A percentile compares a stretch with the other conserved stretches of the same genome.
These are phyloP conservation scores for Palythoa caribaeorum DNA, from an alignment of 92 coral and sea anemone genomes.

Conservation along the genomic window DNA sequence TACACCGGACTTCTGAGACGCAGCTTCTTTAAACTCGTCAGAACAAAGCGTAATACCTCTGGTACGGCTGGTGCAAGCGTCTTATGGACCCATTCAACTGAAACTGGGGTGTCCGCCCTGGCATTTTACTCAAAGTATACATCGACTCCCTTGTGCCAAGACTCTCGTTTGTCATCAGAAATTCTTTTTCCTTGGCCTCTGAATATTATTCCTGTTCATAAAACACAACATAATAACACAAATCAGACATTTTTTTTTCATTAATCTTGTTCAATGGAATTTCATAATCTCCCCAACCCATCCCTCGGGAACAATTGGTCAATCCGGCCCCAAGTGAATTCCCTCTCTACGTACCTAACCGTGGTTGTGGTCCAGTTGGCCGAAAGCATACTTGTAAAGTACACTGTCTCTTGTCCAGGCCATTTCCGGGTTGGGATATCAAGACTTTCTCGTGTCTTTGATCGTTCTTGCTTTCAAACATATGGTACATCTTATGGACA, in stretches of 20 bases:
- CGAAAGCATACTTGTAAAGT: too few species aligned
- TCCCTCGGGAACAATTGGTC: too few species aligned
- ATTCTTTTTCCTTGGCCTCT: background rate
- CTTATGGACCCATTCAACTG: background rate
- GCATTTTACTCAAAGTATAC: background rate
- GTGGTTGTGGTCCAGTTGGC: too few species aligned
- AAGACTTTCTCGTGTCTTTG: background rate
- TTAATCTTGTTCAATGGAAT: too few species aligned
- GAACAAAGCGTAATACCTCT: background rate
- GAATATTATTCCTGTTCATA: background rate
- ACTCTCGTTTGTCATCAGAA: background rate
- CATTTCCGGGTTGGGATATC: slow-evolving; percentile 14
- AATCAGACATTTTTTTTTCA: too few species aligned
- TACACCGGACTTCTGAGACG: background rate
- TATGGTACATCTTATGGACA: slow-evolving; percentile 3
- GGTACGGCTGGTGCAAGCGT: background rate
- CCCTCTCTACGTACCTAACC: too few species aligned
- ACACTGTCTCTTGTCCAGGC: background rate
- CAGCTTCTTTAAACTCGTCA: background rate
- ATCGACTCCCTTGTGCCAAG: background rate
- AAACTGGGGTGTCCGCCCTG: background rate
- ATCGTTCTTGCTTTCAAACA: background rate
- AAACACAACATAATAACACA: too few species aligned
- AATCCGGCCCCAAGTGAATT: too few species aligned
- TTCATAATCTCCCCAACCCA: too few species aligned